Conservation (phyloP, 2,113 vertebrate species). For the Euleptes europaea region DNA sequence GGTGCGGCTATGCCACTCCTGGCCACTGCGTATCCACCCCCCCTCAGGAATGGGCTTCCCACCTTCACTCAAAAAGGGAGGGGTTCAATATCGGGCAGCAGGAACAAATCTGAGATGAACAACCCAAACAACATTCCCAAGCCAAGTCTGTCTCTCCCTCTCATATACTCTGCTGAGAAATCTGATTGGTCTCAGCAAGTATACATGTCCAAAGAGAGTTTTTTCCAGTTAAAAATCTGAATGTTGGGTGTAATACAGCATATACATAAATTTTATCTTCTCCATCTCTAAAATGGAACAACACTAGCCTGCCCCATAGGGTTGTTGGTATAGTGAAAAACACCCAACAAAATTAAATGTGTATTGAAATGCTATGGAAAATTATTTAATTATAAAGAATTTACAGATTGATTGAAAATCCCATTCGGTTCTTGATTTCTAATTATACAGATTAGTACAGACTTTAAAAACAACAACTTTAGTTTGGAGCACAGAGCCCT, state of each 20-base stretch:
- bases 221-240: too few species aligned
- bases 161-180: background rate
- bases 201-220: fast-evolving
- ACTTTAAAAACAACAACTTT: background rate
- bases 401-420: background rate
- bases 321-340: background rate
- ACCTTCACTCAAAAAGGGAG: background rate
- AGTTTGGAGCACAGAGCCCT: slow-evolving; percentile 12
- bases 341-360: background rate
- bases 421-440: background rate
- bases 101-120: slow-evolving; percentile 32
- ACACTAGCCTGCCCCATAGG: background rate
- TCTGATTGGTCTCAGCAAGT: background rate
- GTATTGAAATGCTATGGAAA: too few species aligned
- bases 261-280: background rate
- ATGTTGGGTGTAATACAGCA: too few species aligned
- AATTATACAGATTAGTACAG: background rate
- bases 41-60: too few species aligned
- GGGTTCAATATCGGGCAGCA: background rate
- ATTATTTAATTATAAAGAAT: too few species aligned
- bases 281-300: background rate
- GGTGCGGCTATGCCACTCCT: too few species aligned
- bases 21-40: too few species aligned
- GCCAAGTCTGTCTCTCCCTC: too few species aligned
- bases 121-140: slow-evolving; percentile 15